Conservation (phyloP, 1,140 invertebrate genomes). For the Diabrotica undecimpunctata region DNA sequence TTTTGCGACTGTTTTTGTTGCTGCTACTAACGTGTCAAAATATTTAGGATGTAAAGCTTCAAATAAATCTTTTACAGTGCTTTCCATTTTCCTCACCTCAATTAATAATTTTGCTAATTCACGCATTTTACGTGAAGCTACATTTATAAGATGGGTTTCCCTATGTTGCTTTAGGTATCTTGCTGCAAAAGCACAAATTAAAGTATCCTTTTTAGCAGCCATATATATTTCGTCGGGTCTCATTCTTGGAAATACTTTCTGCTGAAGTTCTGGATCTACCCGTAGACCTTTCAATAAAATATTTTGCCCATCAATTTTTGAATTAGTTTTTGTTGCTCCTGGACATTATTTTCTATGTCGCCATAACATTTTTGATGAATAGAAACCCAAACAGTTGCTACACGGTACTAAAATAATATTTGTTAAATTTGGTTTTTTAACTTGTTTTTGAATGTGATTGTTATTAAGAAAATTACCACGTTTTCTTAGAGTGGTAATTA, state of each 20-base stretch:
- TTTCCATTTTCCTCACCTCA: constrained; percentile 26
- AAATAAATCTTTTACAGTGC: background rate
- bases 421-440: background rate
- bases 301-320: background rate
- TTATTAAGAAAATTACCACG: constrained; percentile 23
- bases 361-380: constrained; percentile 11
- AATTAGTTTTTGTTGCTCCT: background rate
- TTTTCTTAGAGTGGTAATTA: constrained; percentile 15
- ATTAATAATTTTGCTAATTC: constrained; percentile 28
- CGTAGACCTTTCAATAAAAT: background rate
- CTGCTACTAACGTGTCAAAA: constrained; percentile 19
- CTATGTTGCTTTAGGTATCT: constrained; percentile 32
- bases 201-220: constrained; percentile 28
- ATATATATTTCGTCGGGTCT: constrained; percentile 30
- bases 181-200: constrained; percentile 34
- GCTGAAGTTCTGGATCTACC: background rate
- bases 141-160: constrained; percentile 32
- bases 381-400: constrained; percentile 13
- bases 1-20: constrained; percentile 15
- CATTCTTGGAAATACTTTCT: constrained; percentile 27
- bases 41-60: constrained; percentile 14
- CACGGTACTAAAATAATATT: no score
- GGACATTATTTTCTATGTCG: constrained; percentile 17
- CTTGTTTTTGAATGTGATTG: constrained; percentile 15
- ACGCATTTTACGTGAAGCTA: constrained; percentile 33